Conservation (phyloP, 2,113 vertebrate genomes). For the Anguilla japonica region DNA sequence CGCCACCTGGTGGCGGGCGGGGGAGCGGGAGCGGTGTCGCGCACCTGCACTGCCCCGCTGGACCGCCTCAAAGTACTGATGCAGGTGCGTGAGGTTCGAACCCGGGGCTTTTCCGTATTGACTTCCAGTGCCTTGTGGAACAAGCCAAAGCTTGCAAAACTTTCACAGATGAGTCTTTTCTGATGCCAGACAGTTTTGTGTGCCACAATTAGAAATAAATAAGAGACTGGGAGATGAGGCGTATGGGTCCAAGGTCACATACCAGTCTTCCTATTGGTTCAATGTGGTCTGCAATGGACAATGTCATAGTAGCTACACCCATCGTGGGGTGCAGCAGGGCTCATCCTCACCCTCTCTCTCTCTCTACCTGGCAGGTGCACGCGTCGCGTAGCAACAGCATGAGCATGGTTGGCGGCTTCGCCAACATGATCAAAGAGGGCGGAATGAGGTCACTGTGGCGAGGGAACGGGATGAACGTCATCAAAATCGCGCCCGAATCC, state of each 20-base stretch:
- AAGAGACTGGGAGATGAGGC: background rate
- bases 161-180: background rate
- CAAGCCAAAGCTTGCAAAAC: background rate
- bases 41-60: conserved; percentile 91
- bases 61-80: conserved; percentile 95
- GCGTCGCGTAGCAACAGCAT: conserved; percentile 89
- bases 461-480: conserved; percentile 93
- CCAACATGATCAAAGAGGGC: conserved; percentile 89
- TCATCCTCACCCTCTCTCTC: background rate
- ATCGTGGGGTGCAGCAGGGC: no score
- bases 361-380: conserved; percentile 75
- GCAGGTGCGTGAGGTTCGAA: conserved; percentile 75
- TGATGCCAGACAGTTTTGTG: background rate
- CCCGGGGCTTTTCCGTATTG: background rate
- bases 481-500: conserved; percentile 93
- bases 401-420: conserved; percentile 84
- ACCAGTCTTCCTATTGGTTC: background rate
- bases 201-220: background rate
- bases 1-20: conserved; percentile 93
- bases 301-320: background rate
- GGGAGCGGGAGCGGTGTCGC: conserved; percentile 88
- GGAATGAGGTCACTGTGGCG: conserved; percentile 87
- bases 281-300: background rate
- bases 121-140: no score
- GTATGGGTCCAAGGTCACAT: conserved; percentile 23